phyloP scores from a whole-genome alignment of 2,797 vertebrate genomes.

The Sebastes diploproa region DNA sequence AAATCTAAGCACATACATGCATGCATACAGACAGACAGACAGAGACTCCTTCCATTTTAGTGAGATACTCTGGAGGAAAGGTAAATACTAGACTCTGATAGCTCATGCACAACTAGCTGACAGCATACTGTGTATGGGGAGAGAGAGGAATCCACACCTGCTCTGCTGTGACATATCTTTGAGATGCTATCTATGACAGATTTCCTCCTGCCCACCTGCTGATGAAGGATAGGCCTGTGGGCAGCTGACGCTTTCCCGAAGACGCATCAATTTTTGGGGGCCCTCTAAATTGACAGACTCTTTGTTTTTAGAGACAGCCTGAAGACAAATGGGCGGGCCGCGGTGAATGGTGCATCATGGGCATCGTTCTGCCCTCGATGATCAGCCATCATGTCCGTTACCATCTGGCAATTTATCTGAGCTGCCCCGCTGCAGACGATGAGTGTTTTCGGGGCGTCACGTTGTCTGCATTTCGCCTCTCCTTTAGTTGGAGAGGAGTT shows the following conservation, averaged over 20 bases:
- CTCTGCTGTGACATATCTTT: slow-evolving; percentile 56
- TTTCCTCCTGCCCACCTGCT: slow-evolving; percentile 65
- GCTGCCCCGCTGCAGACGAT: background rate
- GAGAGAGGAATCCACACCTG: slow-evolving; percentile 43
- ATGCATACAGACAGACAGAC: too few relatives aligned
- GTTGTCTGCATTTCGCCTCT: slow-evolving; percentile 2
- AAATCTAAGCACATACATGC: too few relatives aligned
- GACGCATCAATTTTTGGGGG: slow-evolving; percentile 39
- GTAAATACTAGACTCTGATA: slow-evolving; percentile 1
- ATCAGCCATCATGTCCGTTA: slow-evolving; percentile 66
- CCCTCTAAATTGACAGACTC: slow-evolving; percentile 54
- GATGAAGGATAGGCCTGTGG: slow-evolving; percentile 67
- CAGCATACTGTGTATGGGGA: slow-evolving; percentile 39
- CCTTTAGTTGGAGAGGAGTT: slow-evolving; percentile 10
- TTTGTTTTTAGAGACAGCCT: slow-evolving; percentile 49
- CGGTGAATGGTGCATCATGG: slow-evolving; percentile 49
- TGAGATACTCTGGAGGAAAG: background rate
- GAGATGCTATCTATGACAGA: slow-evolving; percentile 66
- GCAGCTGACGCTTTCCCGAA: slow-evolving; percentile 53
- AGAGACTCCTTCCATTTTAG: too few relatives aligned
- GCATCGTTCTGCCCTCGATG: slow-evolving; percentile 68
- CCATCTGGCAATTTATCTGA: slow-evolving; percentile 61
- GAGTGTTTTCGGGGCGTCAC: slow-evolving; percentile 12
- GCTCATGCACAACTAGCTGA: slow-evolving; percentile 33
- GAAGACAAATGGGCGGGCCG: slow-evolving; percentile 50